A percentile compares a stretch with the other conserved stretches of the same genome.
These are phyloP conservation scores for Pilophorus perplexus DNA, from an alignment of 2,888 invertebrate species.

Conservation along the genomic window DNA sequence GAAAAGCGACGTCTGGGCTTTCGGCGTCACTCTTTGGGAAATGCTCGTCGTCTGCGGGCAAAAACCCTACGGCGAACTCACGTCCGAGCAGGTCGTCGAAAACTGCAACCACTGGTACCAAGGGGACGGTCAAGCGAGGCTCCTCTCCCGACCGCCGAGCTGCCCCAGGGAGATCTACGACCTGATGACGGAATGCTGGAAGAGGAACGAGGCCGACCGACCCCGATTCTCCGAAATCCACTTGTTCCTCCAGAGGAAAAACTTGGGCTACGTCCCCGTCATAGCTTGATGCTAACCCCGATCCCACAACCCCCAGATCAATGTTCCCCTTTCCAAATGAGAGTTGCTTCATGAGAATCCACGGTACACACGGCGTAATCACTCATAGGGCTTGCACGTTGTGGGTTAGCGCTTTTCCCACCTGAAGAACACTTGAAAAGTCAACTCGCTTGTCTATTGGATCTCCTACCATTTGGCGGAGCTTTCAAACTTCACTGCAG, in stretches of 20 bases:
- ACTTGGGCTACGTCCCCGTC: conserved; percentile 63
- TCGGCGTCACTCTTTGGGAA: conserved; percentile 88
- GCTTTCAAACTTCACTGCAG: no score
- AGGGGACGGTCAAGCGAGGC: conserved; percentile 58
- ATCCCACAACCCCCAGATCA: not conserved
- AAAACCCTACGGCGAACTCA: conserved; percentile 76
- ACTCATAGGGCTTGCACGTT: no score
- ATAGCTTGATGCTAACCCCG: conserved; percentile 43
- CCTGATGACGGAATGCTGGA: conserved; percentile 90
- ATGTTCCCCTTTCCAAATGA: not conserved
- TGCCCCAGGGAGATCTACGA: conserved; percentile 87
- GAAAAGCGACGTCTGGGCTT: conserved; percentile 88
- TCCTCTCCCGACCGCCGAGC: conserved; percentile 64
- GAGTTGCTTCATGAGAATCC: no score
- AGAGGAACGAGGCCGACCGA: conserved; percentile 72
- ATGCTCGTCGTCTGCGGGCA: conserved; percentile 75
- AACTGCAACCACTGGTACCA: conserved; percentile 69
- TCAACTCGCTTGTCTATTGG: no score
- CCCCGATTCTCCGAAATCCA: conserved; percentile 87
- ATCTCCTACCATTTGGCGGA: no score
- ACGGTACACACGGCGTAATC: no score
- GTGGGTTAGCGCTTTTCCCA: no score
- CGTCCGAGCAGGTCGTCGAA: conserved; percentile 78
- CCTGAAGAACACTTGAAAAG: no score
- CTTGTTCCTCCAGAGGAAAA: conserved; percentile 72